phyloP scores from a whole-genome alignment of 2,797 vertebrate genomes.

The Aratinga solstitialis region DNA sequence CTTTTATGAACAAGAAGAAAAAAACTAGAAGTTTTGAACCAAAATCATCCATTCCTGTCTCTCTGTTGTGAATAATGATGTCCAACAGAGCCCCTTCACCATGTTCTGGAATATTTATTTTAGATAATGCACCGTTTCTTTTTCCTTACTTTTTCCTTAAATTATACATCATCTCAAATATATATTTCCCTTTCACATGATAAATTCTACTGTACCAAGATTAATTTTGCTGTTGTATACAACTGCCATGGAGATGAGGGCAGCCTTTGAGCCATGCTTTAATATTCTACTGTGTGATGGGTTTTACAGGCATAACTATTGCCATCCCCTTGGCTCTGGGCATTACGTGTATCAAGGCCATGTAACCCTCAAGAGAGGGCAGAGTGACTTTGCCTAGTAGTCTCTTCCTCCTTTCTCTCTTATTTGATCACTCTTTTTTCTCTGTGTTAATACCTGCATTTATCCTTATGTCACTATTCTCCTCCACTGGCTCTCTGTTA shows the following conservation, averaged over 20 bases:
- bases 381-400: conserved; percentile 22
- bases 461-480: neutral
- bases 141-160: conserved; percentile 64
- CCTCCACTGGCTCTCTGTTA: neutral
- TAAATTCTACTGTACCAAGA: conserved; percentile 71
- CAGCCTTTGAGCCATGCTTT: conserved; percentile 17
- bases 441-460: neutral
- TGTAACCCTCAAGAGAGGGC: conserved; percentile 28
- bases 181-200: conserved; percentile 73
- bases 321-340: conserved; percentile 28
- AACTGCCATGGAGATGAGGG: conserved; percentile 11
- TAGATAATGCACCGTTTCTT: conserved; percentile 73
- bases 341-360: neutral
- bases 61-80: conserved; percentile 68
- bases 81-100: conserved; percentile 57
- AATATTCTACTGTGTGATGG: neutral
- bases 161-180: conserved; percentile 75
- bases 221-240: conserved; percentile 68
- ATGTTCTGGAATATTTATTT: conserved; percentile 69
- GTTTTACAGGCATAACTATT: neutral
- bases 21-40: conserved; percentile 48
- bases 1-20: conserved; percentile 2
- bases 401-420: neutral
- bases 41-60: conserved; percentile 63
- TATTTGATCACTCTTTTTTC: neutral